phyloP scores from a whole-genome alignment of 2,888 invertebrate species.

The Entomobrya multifasciata region DNA sequence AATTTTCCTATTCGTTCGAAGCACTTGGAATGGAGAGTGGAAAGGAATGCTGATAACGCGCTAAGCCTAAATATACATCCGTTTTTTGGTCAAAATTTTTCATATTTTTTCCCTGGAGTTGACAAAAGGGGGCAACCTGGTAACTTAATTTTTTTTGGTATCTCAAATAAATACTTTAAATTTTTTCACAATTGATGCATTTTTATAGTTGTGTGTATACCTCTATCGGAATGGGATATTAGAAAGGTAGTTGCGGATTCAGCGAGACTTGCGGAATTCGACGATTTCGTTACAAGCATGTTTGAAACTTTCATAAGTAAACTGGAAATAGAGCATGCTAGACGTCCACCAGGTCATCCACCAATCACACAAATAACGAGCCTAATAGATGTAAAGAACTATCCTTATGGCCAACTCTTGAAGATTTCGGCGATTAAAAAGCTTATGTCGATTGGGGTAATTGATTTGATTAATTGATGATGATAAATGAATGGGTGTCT shows the following conservation, averaged over 20 bases:
- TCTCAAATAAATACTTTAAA: too few species aligned
- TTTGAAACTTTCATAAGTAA: not conserved
- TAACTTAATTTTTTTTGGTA: too few species aligned
- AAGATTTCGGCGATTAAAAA: too few species aligned
- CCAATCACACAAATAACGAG: too few species aligned
- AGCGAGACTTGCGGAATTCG: not conserved
- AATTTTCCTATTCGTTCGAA: not conserved
- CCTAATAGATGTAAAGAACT: too few species aligned
- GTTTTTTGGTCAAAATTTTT: not conserved
- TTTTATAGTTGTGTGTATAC: too few species aligned
- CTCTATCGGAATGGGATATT: too few species aligned
- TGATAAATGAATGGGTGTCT: too few species aligned
- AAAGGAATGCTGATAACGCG: conserved; percentile 1
- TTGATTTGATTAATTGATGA: too few species aligned
- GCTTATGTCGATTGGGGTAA: too few species aligned
- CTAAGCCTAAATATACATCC: not conserved
- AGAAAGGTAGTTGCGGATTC: not conserved
- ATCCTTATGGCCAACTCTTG: too few species aligned
- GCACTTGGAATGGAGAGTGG: conserved; percentile 4
- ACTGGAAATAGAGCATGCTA: not conserved
- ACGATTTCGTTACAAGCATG: not conserved
- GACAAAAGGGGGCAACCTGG: conserved; percentile 22
- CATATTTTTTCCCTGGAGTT: not conserved
- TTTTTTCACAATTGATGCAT: too few species aligned
- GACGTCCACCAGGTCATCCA: not conserved